Base-by-base conservation (phyloP, 1,140 invertebrate genomes). In the Mercenaria mercenaria region DNA sequence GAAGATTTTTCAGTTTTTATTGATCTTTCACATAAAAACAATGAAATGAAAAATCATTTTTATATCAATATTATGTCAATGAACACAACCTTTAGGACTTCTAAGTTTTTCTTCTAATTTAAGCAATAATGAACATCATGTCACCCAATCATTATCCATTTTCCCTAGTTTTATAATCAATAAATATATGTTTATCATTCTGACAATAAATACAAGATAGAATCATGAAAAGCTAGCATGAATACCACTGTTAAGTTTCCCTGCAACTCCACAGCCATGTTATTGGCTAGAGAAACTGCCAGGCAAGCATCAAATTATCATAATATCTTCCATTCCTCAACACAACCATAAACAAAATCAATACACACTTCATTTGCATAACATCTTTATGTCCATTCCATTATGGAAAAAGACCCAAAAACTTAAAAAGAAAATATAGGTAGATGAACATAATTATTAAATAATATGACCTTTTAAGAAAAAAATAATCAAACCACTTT, bases 321-420 rank as follows among this genome's bases (percentile, higher is more conserved):
- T 85, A 85, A 74, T 84, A 50, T 34, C 29, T 56, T 50, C 67
- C 47, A 85, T 85, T 85, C 83, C 83, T 85, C 47, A 50, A 50
- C 64, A 59, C 34, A 34, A 41, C 29, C 29, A 74, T 34, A 76
- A 67, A 61, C 52, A 69, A 76, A 85, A 85, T 85, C 83, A 74
- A 85, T 85, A 85, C 67, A 32, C n/a, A 39, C 29, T 69, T 74
- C 43, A 85, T 85, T 85, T 85, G 83, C 83, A 85, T 85, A 79
- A 59, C 15, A 34, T 37, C 50, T 79, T 52, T 39, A 32, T 20
- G 23, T 59, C 47, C 29, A 32, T 79, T 72, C 56, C 18, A 18
- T 29, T 39, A 37, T 39, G 29, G 15, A 29, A 37, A 39, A 32
- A 15, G 6, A 29, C 2, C 34, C 34, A 39, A n/a, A n/a, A n/a